Evolutionary conservation across 2,888 invertebrate species (phyloP), one percentile per base, ranked within the genome.

Genomic region (Oscheius sp.): DNA sequence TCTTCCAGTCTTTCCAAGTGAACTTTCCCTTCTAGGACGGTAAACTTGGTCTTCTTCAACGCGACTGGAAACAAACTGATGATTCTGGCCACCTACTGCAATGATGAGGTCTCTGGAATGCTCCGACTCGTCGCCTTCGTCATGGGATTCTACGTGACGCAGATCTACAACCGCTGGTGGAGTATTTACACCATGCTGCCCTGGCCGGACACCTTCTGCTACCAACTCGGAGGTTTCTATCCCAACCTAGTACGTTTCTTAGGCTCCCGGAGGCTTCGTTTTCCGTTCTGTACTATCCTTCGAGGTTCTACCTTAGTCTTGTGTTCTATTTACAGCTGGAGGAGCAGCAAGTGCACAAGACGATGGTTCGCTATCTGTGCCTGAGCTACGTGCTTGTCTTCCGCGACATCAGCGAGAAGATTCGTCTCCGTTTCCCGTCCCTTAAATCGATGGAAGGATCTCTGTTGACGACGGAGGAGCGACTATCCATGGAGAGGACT

Each of bases 391-490:
- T 90, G n/a, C 86, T 90, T 29, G 89, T 90, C 10, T 86, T 89
- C 71, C 82, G 90, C 4, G 89, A 89, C 21, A 89, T 90, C 73
- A 89, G 89, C 73, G 86, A 89, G n/a, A 82, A 88, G 5, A 89
- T 90, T 32, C 88, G 89, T 85, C 90, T 90, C 77, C 79, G 90
- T 33, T 90, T 90, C 76, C 90, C 90, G 1, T 89, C 89, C 4
- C 77, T 89, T 63, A 86, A 89, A 48, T 89, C 90, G 77, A 86
- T 90, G 51, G 89, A 89, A 13, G 87, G 90, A 63, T 11, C n/a
- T 29, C 29, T 63, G 47, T 10, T 63, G 48, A 63, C 63, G 2
- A 48, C 4, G 21, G 32, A 63, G 5, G 63, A 63, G 29, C 7
- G n/a, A 21, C 10, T 2, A 5, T 21, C 11, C 7, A n/a, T 63